A percentile compares a stretch with the other conserved stretches of the same genome.
phyloP scores from a whole-genome alignment of 2,797 vertebrate genomes.

The Helarctos malayanus region DNA sequence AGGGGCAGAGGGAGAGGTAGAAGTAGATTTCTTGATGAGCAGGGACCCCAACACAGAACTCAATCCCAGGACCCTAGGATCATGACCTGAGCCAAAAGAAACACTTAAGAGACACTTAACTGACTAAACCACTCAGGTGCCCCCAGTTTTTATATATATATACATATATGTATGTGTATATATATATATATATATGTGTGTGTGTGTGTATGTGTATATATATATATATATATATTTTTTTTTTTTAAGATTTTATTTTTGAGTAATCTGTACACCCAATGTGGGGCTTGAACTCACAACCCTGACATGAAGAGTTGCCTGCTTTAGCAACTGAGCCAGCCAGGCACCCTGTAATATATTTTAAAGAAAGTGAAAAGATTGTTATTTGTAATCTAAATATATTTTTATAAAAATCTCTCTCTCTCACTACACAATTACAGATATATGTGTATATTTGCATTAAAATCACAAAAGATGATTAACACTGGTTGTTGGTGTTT shows the following conservation, averaged over 20 bases:
- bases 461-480: neutral
- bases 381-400: neutral
- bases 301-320: neutral
- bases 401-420: neutral
- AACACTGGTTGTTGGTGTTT: neutral
- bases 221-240: too few species aligned
- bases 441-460: neutral
- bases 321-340: neutral
- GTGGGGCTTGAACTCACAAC: neutral
- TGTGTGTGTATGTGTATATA: too few species aligned
- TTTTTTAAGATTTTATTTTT: neutral
- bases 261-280: neutral
- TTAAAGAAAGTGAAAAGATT: neutral
- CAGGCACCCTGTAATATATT: neutral
- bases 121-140: neutral
- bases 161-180: too few species aligned
- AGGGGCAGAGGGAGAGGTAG: too few species aligned
- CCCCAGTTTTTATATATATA: neutral
- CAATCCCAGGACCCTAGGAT: neutral
- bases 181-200: too few species aligned
- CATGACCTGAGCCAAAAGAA: neutral
- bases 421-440: neutral
- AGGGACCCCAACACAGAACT: neutral
- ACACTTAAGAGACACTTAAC: neutral
- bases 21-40: too few species aligned